phyloP scores from a whole-genome alignment of 2,888 invertebrate genomes.

The Rhamnusium bicolor region DNA sequence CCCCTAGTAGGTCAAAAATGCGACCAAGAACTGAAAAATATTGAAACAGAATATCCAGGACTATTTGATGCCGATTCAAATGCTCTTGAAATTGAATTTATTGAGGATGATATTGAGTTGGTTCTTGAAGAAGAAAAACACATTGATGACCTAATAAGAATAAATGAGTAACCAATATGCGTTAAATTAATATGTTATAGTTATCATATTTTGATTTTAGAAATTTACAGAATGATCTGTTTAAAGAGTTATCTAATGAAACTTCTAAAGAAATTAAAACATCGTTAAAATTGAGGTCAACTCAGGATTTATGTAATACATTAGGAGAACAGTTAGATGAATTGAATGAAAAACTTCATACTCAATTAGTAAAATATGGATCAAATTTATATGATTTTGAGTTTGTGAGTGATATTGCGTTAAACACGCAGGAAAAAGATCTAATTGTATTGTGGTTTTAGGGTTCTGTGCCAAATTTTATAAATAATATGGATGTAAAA shows the following conservation, averaged over 20 bases:
- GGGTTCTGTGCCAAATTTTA: conserved; percentile 49
- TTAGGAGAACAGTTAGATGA: conserved; percentile 56
- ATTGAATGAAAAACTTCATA: conserved; percentile 53
- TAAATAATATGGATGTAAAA: conserved; percentile 49
- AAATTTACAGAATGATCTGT: conserved; percentile 48
- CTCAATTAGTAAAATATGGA: conserved; percentile 55
- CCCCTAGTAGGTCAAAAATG: conserved; percentile 46
- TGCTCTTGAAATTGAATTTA: conserved; percentile 54
- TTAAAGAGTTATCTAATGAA: conserved; percentile 47
- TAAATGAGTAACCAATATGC: conserved; percentile 34
- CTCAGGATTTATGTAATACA: conserved; percentile 53
- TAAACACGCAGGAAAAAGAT: background rate
- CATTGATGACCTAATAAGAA: conserved; percentile 39
- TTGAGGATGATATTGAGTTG: conserved; percentile 57
- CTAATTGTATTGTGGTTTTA: conserved; percentile 29
- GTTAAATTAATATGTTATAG: background rate
- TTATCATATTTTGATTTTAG: conserved; percentile 45
- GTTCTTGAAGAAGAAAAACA: conserved; percentile 49
- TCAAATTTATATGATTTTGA: conserved; percentile 54
- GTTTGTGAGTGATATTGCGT: conserved; percentile 50
- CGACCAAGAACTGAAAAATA: conserved; percentile 47
- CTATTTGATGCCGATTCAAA: conserved; percentile 59
- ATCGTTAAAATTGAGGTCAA: conserved; percentile 48
- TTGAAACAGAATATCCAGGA: conserved; percentile 55
- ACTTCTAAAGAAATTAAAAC: conserved; percentile 53